Percentiles rank a stretch among this genome's conserved stretches.
Evolutionary conservation across 2,113 vertebrate species (phyloP).

Genomic region (Zosterops hypoxanthus): DNA sequence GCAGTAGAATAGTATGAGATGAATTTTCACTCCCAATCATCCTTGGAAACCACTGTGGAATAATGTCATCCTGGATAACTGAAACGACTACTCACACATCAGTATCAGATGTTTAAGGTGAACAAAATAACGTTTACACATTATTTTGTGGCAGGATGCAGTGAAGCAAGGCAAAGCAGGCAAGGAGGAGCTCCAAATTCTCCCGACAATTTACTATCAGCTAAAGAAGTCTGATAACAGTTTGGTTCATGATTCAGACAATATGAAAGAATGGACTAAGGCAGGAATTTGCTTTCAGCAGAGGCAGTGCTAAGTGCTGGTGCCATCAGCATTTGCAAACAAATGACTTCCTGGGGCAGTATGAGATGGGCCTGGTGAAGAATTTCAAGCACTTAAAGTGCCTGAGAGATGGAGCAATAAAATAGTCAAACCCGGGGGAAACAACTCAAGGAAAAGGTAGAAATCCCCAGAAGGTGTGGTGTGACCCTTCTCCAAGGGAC

Average conservation of each 20-base stretch:
- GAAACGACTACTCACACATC: neutral
- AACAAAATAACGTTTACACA: neutral
- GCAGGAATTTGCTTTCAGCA: neutral
- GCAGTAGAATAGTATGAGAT: neutral
- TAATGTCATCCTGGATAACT: neutral
- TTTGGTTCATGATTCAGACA: neutral
- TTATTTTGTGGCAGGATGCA: neutral
- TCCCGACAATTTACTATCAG: fast-evolving
- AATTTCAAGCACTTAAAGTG: neutral
- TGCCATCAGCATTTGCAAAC: neutral
- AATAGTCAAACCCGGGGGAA: neutral
- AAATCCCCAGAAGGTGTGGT: neutral
- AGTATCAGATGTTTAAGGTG: neutral
- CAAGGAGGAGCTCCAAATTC: neutral
- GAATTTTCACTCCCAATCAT: neutral
- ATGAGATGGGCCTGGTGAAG: neutral
- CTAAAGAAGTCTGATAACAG: neutral
- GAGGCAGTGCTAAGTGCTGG: neutral
- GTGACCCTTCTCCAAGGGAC: fast-evolving
- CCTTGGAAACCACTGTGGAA: neutral
- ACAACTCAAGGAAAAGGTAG: neutral
- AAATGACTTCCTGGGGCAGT: neutral
- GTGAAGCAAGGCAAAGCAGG: neutral
- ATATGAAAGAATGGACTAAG: neutral
- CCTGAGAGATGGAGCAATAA: neutral